A percentile compares a stretch with the other conserved stretches of the same genome.
Conservation (phyloP, 2,888 invertebrate genomes). For the Ceratothoa steindachneri region DNA sequence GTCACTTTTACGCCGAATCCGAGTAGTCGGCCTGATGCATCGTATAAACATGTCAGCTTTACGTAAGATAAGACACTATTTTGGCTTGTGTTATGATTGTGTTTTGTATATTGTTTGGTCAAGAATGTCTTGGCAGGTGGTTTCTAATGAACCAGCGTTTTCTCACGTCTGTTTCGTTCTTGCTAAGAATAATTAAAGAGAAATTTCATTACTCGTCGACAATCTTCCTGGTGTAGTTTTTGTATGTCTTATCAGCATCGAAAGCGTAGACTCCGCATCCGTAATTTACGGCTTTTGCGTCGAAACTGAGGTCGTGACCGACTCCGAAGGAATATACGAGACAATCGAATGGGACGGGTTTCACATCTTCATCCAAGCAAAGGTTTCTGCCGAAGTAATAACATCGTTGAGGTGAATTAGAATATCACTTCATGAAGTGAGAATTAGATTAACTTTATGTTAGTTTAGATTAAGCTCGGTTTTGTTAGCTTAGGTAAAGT, state of each 20-base stretch:
- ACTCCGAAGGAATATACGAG: constrained; percentile 37
- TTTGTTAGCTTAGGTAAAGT: background rate
- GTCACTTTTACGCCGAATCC: too few species aligned
- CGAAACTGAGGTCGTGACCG: constrained; percentile 38
- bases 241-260: constrained; percentile 29
- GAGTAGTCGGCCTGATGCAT: too few species aligned
- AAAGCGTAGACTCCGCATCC: constrained; percentile 39
- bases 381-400: constrained; percentile 4
- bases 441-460: background rate
- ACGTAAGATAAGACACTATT: too few species aligned
- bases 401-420: too few species aligned
- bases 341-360: constrained; percentile 19
- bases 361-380: constrained; percentile 24
- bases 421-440: too few species aligned
- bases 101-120: too few species aligned
- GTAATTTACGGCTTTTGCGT: constrained; percentile 3
- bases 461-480: background rate
- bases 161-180: too few species aligned
- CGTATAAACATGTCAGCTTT: too few species aligned
- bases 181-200: too few species aligned
- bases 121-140: too few species aligned
- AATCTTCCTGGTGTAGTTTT: constrained; percentile 22
- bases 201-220: constrained; percentile 24
- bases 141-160: too few species aligned
- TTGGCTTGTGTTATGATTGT: too few species aligned